These are phyloP conservation scores for Gadus chalcogrammus DNA, from an alignment of 2,113 vertebrate species.

Conservation along the genomic window DNA sequence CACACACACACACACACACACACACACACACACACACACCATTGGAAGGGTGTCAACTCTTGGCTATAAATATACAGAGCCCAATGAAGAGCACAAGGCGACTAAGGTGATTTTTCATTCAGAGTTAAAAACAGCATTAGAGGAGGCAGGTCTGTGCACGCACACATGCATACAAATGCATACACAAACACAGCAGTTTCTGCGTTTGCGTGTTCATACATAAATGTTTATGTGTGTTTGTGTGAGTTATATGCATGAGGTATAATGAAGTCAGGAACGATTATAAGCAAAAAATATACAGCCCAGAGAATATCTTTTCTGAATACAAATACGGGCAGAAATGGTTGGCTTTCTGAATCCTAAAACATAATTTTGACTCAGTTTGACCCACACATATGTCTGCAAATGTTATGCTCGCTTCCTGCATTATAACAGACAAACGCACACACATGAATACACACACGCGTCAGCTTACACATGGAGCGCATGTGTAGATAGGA, in stretches of 20 bases:
- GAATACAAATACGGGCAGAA: no score
- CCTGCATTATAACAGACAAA: neutral
- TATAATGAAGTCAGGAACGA: no score
- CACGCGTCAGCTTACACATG: neutral
- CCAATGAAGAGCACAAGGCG: conserved; percentile 81
- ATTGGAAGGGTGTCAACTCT: conserved; percentile 89
- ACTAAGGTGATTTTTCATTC: conserved; percentile 90
- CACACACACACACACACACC: neutral
- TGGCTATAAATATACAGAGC: conserved; percentile 89
- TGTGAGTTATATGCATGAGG: no score
- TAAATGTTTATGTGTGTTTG: no score
- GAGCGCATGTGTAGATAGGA: conserved; percentile 24
- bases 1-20: neutral
- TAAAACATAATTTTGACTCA: neutral
- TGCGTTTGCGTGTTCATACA: no score
- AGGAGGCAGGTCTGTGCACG: conserved; percentile 19
- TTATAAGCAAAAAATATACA: no score
- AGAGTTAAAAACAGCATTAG: conserved; percentile 69
- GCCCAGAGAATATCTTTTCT: no score
- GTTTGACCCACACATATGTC: neutral
- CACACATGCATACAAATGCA: no score
- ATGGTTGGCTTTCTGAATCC: no score
- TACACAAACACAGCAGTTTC: no score
- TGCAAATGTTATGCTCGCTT: neutral
- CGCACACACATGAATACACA: conserved; percentile 20